Base-by-base conservation (phyloP, 2,888 invertebrate species). In the Trichopoda pennipes region DNA sequence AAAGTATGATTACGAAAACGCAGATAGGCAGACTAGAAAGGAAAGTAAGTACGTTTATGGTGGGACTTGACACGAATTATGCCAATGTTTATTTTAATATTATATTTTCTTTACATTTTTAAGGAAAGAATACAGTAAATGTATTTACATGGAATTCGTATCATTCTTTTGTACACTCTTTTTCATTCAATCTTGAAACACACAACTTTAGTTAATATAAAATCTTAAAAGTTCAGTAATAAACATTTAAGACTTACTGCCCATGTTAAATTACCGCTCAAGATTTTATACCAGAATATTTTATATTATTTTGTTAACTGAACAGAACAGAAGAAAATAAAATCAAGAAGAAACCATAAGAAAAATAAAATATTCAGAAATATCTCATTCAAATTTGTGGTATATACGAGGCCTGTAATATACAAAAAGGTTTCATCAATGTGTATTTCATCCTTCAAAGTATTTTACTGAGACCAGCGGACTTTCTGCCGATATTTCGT, bases 221-320 rank as follows among this genome's bases (percentile, higher is more conserved):
- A 58, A 58, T 49, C 47, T 35, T 21, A 35, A 58, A 58, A 35
- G 56, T 28, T 70, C 56, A 35, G 47, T 42, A 35, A 47, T 14
- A 66, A 53, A 53, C 38, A 66, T 38, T 66, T 38, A 66, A 23
- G 66, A 66, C 53, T 53, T 53, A 21, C n/a, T 47, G 38, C 21
- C 42, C 42, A 28, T 14, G 16, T 32, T 32, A 56, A 69, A 69
- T 28, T 19, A 55, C 16, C 44, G 42, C 23, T 17, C 21, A 64
- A 12, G 42, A 49, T 68, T 16, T 38, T 7, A 38, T 38, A 38
- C 38, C 38, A 38, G 38, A 6, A 28, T 28, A 28, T 38, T 35
- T 35, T 35, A 9, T 35, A 38, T 12, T 12, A 69, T 56, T 44
- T 44, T 44, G 42, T 44, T 4, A 44, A 44, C 14, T 14, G 38